Base-by-base conservation (phyloP, 2,797 vertebrate genomes). In the Lepus oiostolus region DNA sequence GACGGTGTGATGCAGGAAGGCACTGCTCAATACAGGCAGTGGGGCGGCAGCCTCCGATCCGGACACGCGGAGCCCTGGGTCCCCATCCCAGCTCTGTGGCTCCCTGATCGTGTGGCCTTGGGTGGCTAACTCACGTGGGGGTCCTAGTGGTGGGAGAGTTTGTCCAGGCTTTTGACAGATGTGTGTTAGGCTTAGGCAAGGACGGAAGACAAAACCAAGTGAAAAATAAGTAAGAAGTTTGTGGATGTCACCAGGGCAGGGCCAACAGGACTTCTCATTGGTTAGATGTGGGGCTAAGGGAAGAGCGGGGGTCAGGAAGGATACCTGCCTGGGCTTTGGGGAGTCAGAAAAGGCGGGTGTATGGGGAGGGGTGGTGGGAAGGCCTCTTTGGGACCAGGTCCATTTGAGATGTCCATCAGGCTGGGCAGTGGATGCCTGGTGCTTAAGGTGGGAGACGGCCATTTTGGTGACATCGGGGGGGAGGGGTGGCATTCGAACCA, bases 1-100 rank as follows among this genome's bases (percentile, higher is more conserved):
- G 32, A 0, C 0, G 0, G 35, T 4, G 4, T 13, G 4, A 26
- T 52, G 70, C 4, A 11, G 4, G 0, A 1, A 14, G 58, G 12
- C 35, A 14, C 2, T 6, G 1, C 35, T 28, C 16, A 1, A 2
- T 17, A 38, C 12, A 5, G 32, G 30, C n/a, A 5, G 22, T 0
- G 14, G 50, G 35, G 28, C 28, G 42, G 42, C 42, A 47, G 8
- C 42, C 42, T 47, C 42, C 42, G 8, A 47, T 47, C 7, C 10
- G 26, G 50, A 58, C 10, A 6, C 13, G 8, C 0, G 4, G 42
- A 24, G n/a, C 72, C 42, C 42, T 2, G 12, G 47, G 9, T 1
- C 50, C 17, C 30, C 4, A 2, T 13, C 72, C 63, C 62, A 12
- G 10, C 79, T 60, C 17, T 32, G 77, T 21, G 3, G 2, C 7